Evolutionary conservation across 2,888 invertebrate species (phyloP).

Genomic region (Athetis lepigone): DNA sequence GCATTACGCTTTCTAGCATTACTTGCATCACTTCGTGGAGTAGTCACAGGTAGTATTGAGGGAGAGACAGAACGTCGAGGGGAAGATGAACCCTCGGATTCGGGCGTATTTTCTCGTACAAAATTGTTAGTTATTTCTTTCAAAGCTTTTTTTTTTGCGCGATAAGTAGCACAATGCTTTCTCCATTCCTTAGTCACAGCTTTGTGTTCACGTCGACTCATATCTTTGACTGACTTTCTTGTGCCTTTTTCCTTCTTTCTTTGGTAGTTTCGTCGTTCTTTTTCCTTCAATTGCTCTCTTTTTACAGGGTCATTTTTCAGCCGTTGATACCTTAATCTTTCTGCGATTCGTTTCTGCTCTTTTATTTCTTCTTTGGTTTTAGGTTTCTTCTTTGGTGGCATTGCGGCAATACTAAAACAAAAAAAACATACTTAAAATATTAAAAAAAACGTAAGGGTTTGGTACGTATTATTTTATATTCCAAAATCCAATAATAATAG

Average conservation of each 20-base stretch:
- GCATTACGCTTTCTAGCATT: slow-evolving; percentile 30
- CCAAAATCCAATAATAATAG: no score
- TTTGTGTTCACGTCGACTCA: slow-evolving; percentile 1
- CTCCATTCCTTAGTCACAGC: slow-evolving; percentile 1
- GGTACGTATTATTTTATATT: no score
- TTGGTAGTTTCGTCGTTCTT: slow-evolving; percentile 2
- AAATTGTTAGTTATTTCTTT: neutral
- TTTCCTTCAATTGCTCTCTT: slow-evolving; percentile 10
- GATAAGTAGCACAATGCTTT: neutral
- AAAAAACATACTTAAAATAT: no score
- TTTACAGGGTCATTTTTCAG: slow-evolving; percentile 7
- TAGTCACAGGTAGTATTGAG: slow-evolving; percentile 25
- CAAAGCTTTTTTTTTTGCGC: slow-evolving; percentile 1
- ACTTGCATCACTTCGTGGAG: slow-evolving; percentile 15
- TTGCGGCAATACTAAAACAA: neutral
- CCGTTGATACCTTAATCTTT: slow-evolving; percentile 1
- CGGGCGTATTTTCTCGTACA: neutral
- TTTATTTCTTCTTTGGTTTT: slow-evolving; percentile 4
- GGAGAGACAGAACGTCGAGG: slow-evolving; percentile 8
- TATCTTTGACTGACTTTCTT: slow-evolving; percentile 3
- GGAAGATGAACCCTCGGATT: neutral
- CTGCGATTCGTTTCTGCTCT: slow-evolving; percentile 2
- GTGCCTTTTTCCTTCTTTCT: slow-evolving; percentile 9
- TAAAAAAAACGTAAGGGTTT: slow-evolving; percentile 1
- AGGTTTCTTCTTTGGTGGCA: neutral